phyloP scores from a whole-genome alignment of 2,797 vertebrate species.

The Gymnocypris eckloni region DNA sequence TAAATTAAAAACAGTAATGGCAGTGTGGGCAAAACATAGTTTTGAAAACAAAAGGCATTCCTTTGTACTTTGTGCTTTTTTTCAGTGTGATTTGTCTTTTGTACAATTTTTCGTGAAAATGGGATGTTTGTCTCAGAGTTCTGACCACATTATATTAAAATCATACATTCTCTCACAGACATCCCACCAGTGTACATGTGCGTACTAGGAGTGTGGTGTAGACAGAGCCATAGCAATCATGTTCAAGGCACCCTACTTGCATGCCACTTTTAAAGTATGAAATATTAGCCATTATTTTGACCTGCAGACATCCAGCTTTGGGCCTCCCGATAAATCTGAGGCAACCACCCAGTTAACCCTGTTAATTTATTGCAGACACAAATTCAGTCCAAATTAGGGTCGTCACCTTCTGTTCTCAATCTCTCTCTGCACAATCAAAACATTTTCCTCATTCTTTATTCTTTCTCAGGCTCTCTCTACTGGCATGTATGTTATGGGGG shows the following conservation, averaged over 20 bases:
- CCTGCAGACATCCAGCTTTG: slow-evolving; percentile 1
- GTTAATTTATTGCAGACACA: slow-evolving; percentile 41
- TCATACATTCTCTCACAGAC: background rate
- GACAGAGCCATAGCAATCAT: slow-evolving; percentile 11
- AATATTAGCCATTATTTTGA: slow-evolving; percentile 1
- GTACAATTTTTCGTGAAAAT: background rate
- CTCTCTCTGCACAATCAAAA: slow-evolving; percentile 22
- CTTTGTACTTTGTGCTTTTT: background rate
- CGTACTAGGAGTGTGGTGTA: slow-evolving; percentile 13
- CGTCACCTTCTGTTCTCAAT: slow-evolving; percentile 33
- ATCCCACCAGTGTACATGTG: background rate
- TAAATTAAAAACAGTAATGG: background rate
- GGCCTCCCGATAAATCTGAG: background rate
- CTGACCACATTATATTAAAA: background rate
- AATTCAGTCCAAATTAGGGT: slow-evolving; percentile 27
- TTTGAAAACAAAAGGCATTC: background rate
- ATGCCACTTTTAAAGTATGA: slow-evolving; percentile 5
- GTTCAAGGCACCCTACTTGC: slow-evolving; percentile 16
- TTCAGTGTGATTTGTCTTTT: background rate
- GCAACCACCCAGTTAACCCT: slow-evolving; percentile 13
- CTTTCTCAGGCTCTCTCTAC: slow-evolving; percentile 17
- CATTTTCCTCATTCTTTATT: slow-evolving; percentile 45
- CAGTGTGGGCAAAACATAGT: background rate
- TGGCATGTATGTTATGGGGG: background rate
- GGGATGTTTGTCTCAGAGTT: background rate